These are phyloP conservation scores for Poeciliopsis turneri DNA, from an alignment of 2,797 vertebrate genomes.

Conservation along the genomic window DNA sequence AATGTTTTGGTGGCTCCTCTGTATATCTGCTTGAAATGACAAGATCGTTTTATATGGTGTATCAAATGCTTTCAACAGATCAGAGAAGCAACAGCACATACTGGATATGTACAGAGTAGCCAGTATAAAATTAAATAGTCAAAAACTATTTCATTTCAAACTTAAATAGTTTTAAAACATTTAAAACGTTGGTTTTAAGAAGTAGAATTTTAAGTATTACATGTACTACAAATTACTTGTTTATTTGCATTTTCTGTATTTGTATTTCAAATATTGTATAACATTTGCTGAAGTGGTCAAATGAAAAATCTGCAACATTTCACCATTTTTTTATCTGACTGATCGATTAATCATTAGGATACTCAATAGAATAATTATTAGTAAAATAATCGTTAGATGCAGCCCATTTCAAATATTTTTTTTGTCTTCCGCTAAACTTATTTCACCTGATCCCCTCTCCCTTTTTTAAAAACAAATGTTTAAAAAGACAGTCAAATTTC, in stretches of 20 bases:
- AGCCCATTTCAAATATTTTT: background rate
- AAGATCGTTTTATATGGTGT: background rate
- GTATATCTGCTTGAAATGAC: background rate
- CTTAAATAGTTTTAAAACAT: no score
- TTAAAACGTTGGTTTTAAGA: no score
- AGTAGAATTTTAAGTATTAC: no score
- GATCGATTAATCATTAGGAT: background rate
- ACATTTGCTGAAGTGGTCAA: background rate
- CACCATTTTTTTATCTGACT: background rate
- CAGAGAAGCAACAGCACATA: background rate
- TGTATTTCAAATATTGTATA: background rate
- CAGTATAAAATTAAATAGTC: no score
- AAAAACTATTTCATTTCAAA: background rate
- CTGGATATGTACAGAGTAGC: no score
- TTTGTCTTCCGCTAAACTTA: background rate
- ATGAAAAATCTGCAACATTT: background rate
- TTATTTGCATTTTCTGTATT: background rate
- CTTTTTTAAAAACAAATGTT: background rate
- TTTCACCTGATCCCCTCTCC: background rate
- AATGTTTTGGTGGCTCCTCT: background rate
- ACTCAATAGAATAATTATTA: background rate
- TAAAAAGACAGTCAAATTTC: background rate
- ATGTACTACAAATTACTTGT: background rate
- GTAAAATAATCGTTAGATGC: background rate
- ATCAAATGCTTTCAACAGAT: background rate